Percentiles rank a stretch among this genome's conserved stretches.
Evolutionary conservation across 2,888 invertebrate species (phyloP).

Genomic region (Sinotaia quadrata): DNA sequence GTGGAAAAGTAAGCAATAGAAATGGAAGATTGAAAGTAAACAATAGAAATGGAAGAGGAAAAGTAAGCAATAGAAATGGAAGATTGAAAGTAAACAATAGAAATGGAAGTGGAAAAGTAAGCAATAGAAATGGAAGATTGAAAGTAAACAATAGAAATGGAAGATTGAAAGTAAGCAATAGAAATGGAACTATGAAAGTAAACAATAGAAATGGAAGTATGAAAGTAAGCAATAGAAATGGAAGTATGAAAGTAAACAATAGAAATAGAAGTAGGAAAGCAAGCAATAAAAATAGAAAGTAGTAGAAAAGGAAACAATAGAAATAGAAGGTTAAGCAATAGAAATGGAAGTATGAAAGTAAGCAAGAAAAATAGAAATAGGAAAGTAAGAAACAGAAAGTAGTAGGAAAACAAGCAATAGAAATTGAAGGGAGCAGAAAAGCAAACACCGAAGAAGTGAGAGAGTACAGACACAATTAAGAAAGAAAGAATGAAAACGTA

Average conservation of each 20-base stretch:
- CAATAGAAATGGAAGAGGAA: background rate
- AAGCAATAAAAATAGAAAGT: background rate
- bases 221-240: conserved; percentile 14
- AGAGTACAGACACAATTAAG: background rate
- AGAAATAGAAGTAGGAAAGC: background rate
- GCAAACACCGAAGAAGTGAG: background rate
- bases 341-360: background rate
- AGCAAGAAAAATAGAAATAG: background rate
- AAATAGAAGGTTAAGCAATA: background rate
- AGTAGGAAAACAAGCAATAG: background rate
- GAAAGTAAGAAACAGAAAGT: conserved; percentile 1
- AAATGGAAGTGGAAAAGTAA: background rate
- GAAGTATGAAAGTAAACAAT: background rate
- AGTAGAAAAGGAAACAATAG: background rate
- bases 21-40: background rate
- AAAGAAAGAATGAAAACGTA: background rate
- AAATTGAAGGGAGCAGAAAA: background rate
- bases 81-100: background rate
- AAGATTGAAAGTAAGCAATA: background rate
- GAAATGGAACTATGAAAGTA: background rate
- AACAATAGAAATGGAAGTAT: background rate
- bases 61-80: background rate
- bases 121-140: background rate
- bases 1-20: background rate
- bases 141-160: background rate